phyloP scores from a whole-genome alignment of 2,797 vertebrate genomes.

The Adrianichthys oophorus region DNA sequence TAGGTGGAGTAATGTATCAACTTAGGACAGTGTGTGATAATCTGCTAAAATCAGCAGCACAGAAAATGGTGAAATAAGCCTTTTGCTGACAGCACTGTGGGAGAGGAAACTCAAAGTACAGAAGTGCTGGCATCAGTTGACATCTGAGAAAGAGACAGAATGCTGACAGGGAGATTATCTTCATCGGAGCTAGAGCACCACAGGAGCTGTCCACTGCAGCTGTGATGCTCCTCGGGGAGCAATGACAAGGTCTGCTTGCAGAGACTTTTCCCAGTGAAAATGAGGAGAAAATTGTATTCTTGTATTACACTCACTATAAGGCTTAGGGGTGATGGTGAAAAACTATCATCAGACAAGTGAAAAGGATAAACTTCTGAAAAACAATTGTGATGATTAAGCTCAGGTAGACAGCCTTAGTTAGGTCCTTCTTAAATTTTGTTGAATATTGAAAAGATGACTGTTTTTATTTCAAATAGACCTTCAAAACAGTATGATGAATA shows the following conservation, averaged over 20 bases:
- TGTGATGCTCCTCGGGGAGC: slow-evolving; percentile 53
- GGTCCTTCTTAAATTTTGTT: slow-evolving; percentile 27
- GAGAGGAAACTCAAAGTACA: slow-evolving; percentile 47
- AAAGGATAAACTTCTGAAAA: slow-evolving; percentile 28
- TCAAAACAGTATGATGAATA: no score
- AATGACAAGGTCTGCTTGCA: slow-evolving; percentile 40
- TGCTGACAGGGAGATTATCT: slow-evolving; percentile 77
- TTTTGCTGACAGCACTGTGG: slow-evolving; percentile 57
- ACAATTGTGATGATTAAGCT: slow-evolving; percentile 34
- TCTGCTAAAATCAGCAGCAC: slow-evolving; percentile 34
- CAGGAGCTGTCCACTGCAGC: slow-evolving; percentile 57
- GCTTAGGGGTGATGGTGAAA: slow-evolving; percentile 9
- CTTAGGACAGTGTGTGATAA: slow-evolving; percentile 14
- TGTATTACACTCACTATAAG: slow-evolving; percentile 26
- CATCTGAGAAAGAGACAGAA: slow-evolving; percentile 63
- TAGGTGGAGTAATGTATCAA: slow-evolving; percentile 7
- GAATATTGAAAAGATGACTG: background rate
- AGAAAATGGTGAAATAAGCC: slow-evolving; percentile 33
- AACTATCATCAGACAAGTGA: slow-evolving; percentile 25
- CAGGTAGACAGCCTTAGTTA: slow-evolving; percentile 27
- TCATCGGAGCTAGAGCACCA: slow-evolving; percentile 52
- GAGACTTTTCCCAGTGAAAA: slow-evolving; percentile 32
- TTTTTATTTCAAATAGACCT: no score
- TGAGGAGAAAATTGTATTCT: slow-evolving; percentile 31
- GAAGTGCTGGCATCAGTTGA: slow-evolving; percentile 65